Conservation (phyloP, 2,797 vertebrate genomes). For the Eremophila alpestris region DNA sequence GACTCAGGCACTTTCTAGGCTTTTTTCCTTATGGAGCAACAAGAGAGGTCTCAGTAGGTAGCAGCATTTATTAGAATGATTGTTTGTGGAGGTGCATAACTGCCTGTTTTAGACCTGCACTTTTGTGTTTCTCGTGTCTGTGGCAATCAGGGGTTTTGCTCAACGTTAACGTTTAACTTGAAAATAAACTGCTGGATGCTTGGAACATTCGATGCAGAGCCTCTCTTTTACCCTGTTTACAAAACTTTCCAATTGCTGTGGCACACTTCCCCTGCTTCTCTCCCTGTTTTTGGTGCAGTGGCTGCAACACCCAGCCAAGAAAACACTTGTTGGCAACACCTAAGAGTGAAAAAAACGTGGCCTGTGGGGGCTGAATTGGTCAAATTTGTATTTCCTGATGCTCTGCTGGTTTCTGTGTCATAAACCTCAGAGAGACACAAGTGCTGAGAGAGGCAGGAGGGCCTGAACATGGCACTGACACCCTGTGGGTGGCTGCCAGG, state of each 20-base stretch:
- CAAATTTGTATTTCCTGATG: not conserved
- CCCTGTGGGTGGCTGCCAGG: constrained; percentile 20
- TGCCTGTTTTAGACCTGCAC: not conserved
- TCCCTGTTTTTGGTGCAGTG: not conserved
- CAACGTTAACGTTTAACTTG: constrained; percentile 53
- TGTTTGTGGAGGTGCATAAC: not conserved
- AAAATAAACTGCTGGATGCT: constrained; percentile 18
- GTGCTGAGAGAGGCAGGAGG: constrained; percentile 26
- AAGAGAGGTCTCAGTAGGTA: not conserved
- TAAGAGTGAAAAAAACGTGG: not conserved
- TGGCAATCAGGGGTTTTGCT: constrained; percentile 3
- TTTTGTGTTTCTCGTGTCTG: not conserved
- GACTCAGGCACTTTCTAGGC: not conserved
- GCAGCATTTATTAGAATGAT: not conserved
- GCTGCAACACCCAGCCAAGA: not conserved
- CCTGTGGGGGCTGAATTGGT: not conserved
- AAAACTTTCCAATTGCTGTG: not conserved
- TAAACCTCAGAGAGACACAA: not conserved
- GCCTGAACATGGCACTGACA: not conserved
- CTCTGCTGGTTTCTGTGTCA: not conserved
- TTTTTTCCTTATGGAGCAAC: not conserved
- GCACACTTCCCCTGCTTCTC: not conserved
- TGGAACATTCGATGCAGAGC: not conserved
- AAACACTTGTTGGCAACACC: accelerated
- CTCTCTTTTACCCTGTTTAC: not conserved